Conservation (phyloP, 2,888 invertebrate genomes). For the Stegana nigrithorax region DNA sequence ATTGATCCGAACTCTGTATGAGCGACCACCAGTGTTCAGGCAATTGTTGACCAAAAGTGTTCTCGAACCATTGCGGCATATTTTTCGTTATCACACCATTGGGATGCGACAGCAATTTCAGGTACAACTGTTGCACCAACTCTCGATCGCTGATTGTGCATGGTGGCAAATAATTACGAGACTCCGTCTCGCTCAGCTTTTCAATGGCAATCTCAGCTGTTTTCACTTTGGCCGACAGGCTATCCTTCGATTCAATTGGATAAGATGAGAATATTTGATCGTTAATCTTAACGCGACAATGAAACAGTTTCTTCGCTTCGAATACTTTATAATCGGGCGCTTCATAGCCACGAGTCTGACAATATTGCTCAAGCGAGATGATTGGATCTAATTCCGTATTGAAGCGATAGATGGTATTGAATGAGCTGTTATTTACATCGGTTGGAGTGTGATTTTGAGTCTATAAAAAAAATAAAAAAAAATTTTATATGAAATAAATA, state of each 20-base stretch:
- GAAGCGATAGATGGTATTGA: conserved; percentile 31
- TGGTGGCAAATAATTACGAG: conserved; percentile 46
- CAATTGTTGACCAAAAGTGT: conserved; percentile 75
- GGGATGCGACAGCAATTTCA: conserved; percentile 64
- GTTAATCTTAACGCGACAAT: conserved; percentile 61
- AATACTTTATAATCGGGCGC: conserved; percentile 54
- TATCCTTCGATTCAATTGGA: conserved; percentile 58
- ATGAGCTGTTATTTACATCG: no score
- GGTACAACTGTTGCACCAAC: conserved; percentile 55
- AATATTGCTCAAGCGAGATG: conserved; percentile 55
- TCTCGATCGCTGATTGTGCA: conserved; percentile 57
- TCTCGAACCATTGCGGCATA: conserved; percentile 72
- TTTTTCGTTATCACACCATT: conserved; percentile 74
- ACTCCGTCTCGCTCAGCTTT: conserved; percentile 45
- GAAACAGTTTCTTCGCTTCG: conserved; percentile 43
- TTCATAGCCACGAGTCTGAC: conserved; percentile 46
- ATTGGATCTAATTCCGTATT: conserved; percentile 53
- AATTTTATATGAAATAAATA: neutral
- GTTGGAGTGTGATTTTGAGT: no score
- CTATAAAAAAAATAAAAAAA: neutral
- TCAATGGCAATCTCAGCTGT: conserved; percentile 61
- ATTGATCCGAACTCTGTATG: conserved; percentile 72
- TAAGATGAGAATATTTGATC: conserved; percentile 59
- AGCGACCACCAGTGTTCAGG: conserved; percentile 78
- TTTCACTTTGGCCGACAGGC: conserved; percentile 52